Percentiles rank a stretch among this genome's conserved stretches.
These are phyloP conservation scores for Xestoiulus laeticollis DNA, from an alignment of 2,888 invertebrate species.

Conservation along the genomic window DNA sequence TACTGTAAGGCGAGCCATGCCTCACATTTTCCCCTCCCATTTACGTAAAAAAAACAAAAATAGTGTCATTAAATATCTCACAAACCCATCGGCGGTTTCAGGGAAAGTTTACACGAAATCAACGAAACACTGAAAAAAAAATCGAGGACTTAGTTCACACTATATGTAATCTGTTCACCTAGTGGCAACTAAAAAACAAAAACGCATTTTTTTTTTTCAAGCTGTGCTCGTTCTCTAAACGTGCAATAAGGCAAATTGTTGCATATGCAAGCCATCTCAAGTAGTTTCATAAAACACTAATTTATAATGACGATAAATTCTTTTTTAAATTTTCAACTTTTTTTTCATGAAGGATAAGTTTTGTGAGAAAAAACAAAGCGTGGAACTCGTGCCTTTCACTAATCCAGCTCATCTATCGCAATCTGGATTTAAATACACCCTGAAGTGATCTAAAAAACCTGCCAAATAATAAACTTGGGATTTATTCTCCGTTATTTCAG, in stretches of 20 bases:
- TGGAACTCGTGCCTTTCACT: no score
- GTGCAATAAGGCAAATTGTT: constrained; percentile 36
- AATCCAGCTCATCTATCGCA: no score
- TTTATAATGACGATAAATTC: no score
- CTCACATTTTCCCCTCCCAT: no score
- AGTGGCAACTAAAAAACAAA: neutral
- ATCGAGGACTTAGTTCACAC: constrained; percentile 13
- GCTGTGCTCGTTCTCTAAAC: neutral
- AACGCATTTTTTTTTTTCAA: neutral
- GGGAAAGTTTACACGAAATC: neutral
- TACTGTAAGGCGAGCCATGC: neutral
- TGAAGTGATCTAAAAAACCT: no score
- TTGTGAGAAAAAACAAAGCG: no score
- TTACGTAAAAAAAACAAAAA: neutral
- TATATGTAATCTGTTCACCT: neutral
- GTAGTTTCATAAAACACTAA: no score
- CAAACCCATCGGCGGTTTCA: neutral
- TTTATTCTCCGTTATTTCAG: no score
- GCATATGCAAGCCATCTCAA: neutral
- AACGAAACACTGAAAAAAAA: neutral
- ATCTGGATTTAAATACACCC: no score
- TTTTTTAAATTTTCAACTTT: no score
- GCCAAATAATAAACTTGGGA: no score
- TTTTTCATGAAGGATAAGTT: no score
- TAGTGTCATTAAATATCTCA: neutral